These are phyloP conservation scores for Baccha elongata DNA, from an alignment of 2,888 invertebrate genomes.

Conservation along the genomic window DNA sequence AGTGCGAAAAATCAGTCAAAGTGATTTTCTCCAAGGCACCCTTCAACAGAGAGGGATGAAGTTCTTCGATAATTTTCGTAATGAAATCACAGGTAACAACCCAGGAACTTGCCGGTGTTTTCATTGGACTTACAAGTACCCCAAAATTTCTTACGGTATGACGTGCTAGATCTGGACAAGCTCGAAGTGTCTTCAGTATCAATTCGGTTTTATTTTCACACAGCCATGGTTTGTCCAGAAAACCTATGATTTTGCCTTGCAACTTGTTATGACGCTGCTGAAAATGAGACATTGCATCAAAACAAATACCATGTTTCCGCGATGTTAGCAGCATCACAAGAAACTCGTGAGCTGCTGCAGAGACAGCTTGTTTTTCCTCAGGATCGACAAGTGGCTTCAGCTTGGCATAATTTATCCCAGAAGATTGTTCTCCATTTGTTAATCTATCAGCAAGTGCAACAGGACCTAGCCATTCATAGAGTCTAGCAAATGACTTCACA, in stretches of 20 bases:
- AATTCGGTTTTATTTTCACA: slow-evolving; percentile 86
- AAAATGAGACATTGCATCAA: slow-evolving; percentile 85
- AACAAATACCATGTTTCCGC: slow-evolving; percentile 89
- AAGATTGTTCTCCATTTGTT: slow-evolving; percentile 62
- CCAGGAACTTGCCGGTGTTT: slow-evolving; percentile 72
- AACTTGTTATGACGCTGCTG: slow-evolving; percentile 79
- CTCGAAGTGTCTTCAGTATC: slow-evolving; percentile 85
- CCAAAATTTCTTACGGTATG: slow-evolving; percentile 85
- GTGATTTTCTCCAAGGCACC: slow-evolving; percentile 79
- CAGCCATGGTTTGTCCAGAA: slow-evolving; percentile 88
- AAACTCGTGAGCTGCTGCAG: slow-evolving; percentile 86
- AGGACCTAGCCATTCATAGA: slow-evolving; percentile 91
- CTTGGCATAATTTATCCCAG: slow-evolving; percentile 75
- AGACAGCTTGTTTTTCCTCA: slow-evolving; percentile 83
- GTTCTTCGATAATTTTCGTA: slow-evolving; percentile 76
- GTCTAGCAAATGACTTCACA: slow-evolving; percentile 86
- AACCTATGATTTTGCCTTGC: slow-evolving; percentile 84
- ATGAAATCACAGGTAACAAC: slow-evolving; percentile 76
- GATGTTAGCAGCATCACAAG: slow-evolving; percentile 90
- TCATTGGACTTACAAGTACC: slow-evolving; percentile 85
- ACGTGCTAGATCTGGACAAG: slow-evolving; percentile 89
- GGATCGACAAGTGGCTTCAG: slow-evolving; percentile 77
- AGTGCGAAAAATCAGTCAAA: slow-evolving; percentile 78
- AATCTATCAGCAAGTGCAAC: slow-evolving; percentile 82
- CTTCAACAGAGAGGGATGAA: slow-evolving; percentile 77